Base-by-base conservation (phyloP, 2,797 vertebrate genomes). In the Notolepis coatsorum region DNA sequence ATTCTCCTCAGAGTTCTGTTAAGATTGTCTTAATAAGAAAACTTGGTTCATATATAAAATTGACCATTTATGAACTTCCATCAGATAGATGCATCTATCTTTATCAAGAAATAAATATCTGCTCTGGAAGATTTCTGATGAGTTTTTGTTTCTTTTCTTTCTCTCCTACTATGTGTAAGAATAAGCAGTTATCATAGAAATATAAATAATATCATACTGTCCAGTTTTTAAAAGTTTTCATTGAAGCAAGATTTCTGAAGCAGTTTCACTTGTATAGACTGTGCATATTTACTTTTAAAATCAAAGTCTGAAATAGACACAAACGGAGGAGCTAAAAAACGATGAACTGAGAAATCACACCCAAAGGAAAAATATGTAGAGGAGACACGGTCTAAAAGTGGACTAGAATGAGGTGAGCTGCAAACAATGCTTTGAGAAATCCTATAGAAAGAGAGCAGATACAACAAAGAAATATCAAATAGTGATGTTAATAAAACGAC, bases 201-300 rank as follows among this genome's bases (percentile, higher is more conserved):
- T 89, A 88, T 88, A 92, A 87, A 89, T 88, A 67, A 86, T 79
- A 78, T 78, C 77, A 84, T 87, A 84, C 68, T 61, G 84, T 88
- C 85, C 84, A 73, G 75, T 71, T 83, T 79, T 80, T 71, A 85
- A n/a, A 77, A 78, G 77, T 80, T 79, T 73, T 77, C 65, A 63
- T 39, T 80, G 84, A 78, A 80, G 77, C 76, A 73, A 80, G 67
- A 77, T 74, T 65, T 83, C 76, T 65, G 60, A 81, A 86, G 81
- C 84, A 81, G 84, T 75, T 85, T 85, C 73, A 77, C 45, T 58
- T 81, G 81, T 83, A 77, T 84, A 89, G 83, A 81, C 89, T 88
- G 85, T 91, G 92, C 92, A 91, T 93, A 92, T 93, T 90, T 88
- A 84, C 84, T 88, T 91, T 90, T 83, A 71, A 85, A 88, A 79